Percentiles rank a stretch among this genome's conserved stretches.
These are phyloP conservation scores for Synanthedon formicaeformis DNA, from an alignment of 2,888 invertebrate genomes.

Conservation along the genomic window DNA sequence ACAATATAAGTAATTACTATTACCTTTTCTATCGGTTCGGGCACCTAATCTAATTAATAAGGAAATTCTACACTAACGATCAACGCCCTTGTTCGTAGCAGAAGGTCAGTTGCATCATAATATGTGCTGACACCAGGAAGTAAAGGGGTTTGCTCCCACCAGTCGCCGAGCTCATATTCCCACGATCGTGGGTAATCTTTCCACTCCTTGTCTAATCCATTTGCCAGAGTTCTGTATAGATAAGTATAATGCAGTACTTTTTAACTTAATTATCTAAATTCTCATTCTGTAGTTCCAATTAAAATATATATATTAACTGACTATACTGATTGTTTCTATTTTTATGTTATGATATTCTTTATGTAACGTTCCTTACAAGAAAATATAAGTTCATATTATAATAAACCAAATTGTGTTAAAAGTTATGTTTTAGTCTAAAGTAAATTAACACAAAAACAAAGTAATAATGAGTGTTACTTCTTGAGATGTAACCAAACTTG, in stretches of 20 bases:
- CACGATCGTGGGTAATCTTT: conserved; percentile 23
- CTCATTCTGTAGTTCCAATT: too few relatives aligned
- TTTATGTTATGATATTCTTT: too few relatives aligned
- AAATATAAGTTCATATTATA: too few relatives aligned
- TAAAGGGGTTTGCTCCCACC: conserved; percentile 52
- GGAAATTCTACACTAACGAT: conserved; percentile 20
- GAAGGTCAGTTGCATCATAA: conserved; percentile 47
- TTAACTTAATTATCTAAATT: too few relatives aligned
- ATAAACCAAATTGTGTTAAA: too few relatives aligned
- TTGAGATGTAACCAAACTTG: conserved; percentile 23
- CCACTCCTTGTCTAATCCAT: neutral
- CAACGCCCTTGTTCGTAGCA: conserved; percentile 43
- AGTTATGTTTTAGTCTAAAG: too few relatives aligned
- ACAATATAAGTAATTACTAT: too few relatives aligned
- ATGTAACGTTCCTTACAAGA: too few relatives aligned
- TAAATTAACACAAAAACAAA: neutral
- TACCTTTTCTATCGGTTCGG: too few relatives aligned
- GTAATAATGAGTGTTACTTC: conserved; percentile 19
- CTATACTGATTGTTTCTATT: too few relatives aligned
- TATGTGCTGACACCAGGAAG: conserved; percentile 34
- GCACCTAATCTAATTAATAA: neutral
- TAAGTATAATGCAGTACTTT: too few relatives aligned
- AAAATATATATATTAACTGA: too few relatives aligned
- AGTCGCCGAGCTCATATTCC: conserved; percentile 54
- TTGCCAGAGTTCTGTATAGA: neutral